Conservation (phyloP, 2,888 invertebrate species). For the Folsomia manolachei region DNA sequence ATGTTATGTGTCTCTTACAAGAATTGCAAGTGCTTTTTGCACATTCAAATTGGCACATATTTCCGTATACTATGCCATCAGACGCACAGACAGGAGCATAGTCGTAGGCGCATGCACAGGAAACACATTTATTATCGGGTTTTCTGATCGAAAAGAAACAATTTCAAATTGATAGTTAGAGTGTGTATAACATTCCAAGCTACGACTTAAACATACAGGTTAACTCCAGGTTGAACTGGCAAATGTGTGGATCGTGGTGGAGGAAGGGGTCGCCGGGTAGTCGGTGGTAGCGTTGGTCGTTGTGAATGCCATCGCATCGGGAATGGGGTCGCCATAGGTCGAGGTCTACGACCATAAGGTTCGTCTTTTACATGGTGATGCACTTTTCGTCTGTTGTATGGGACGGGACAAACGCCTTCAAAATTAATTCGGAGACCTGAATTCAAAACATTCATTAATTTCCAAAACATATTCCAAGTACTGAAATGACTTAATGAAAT, state of each 20-base stretch:
- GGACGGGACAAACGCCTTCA: background rate
- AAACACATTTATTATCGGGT: background rate
- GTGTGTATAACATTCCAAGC: too few relatives aligned
- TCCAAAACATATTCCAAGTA: background rate
- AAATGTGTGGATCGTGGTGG: background rate
- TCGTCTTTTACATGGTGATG: background rate
- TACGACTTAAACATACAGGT: background rate
- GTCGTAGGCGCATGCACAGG: background rate
- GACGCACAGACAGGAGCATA: background rate
- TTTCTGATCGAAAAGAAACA: background rate
- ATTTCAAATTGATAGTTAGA: background rate
- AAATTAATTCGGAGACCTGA: background rate
- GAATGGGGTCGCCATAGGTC: background rate
- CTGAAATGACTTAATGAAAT: background rate
- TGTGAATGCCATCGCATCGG: background rate
- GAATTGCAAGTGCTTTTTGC: background rate
- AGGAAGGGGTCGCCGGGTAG: background rate
- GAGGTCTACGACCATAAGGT: too few relatives aligned
- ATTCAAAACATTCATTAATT: background rate
- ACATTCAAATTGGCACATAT: background rate
- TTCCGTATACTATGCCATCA: background rate
- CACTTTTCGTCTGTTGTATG: background rate
- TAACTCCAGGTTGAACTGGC: background rate
- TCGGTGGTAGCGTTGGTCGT: background rate
- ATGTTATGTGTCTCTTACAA: background rate